Evolutionary conservation across 2,113 vertebrate species (phyloP).

Genomic region (Oxyruncus cristatus): DNA sequence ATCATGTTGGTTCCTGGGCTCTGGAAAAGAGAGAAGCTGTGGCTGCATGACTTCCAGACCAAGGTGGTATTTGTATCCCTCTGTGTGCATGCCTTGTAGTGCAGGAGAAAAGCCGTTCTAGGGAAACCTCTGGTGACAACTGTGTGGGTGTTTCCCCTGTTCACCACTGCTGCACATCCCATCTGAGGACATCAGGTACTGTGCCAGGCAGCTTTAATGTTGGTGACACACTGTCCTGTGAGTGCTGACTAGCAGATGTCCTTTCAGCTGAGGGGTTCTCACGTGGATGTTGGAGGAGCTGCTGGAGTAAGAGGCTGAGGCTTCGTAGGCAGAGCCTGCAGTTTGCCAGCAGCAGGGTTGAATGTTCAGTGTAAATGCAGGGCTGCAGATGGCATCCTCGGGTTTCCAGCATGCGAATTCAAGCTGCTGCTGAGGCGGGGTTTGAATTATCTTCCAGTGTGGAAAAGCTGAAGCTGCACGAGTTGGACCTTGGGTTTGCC

Average conservation of each 20-base stretch:
- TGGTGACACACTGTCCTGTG: rapidly evolving
- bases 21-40: neutral
- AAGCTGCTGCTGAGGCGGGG: neutral
- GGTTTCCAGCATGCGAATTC: neutral
- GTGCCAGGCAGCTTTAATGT: neutral
- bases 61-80: rapidly evolving
- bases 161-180: neutral
- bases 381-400: conserved; percentile 14
- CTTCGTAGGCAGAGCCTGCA: neutral
- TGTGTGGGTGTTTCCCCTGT: neutral
- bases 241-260: neutral
- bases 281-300: neutral
- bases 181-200: rapidly evolving
- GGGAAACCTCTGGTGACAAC: neutral
- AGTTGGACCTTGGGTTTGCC: neutral
- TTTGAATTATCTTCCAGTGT: neutral
- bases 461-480: neutral
- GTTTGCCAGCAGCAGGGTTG: neutral
- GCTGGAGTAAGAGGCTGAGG: neutral
- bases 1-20: neutral
- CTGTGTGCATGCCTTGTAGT: rapidly evolving
- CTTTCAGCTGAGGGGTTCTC: neutral
- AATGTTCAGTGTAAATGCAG: neutral
- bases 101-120: neutral
- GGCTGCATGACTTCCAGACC: neutral